phyloP scores from a whole-genome alignment of 2,113 vertebrate species.

The Seriola dumerili region DNA sequence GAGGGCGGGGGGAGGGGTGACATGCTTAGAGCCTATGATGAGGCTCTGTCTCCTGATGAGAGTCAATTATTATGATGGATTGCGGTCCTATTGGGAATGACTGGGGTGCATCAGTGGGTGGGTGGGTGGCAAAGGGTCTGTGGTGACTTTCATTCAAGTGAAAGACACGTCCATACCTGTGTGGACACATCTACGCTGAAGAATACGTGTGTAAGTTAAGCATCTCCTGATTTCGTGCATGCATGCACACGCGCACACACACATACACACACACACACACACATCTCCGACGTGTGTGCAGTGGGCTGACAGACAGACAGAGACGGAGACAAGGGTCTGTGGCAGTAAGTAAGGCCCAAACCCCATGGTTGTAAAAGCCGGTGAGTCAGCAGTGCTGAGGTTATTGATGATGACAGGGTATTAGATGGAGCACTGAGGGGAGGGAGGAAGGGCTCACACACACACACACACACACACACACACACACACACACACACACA shows the following conservation, averaged over 20 bases:
- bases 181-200: neutral
- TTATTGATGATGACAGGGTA: constrained; percentile 86
- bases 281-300: constrained; percentile 11
- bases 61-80: constrained; percentile 65
- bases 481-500: constrained; percentile 28
- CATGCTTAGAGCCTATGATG: constrained; percentile 51
- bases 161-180: constrained; percentile 39
- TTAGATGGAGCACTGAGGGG: constrained; percentile 73
- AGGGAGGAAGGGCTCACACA: constrained; percentile 31
- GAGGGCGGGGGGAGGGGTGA: constrained; percentile 6
- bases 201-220: constrained; percentile 8
- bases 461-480: constrained; percentile 22
- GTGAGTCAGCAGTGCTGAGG: constrained; percentile 81
- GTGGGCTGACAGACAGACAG: constrained; percentile 61
- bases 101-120: constrained; percentile 27
- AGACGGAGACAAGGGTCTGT: constrained; percentile 77
- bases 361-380: constrained; percentile 75
- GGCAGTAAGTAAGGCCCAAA: constrained; percentile 75
- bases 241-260: neutral
- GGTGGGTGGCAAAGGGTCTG: constrained; percentile 42
- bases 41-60: constrained; percentile 67
- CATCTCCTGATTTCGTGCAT: neutral
- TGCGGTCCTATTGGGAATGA: constrained; percentile 55
- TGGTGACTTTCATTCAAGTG: constrained; percentile 14
- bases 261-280: neutral